A percentile compares a stretch with the other conserved stretches of the same genome.
Evolutionary conservation across 1,140 invertebrate genomes (phyloP).

Genomic region (Galleria mellonella): DNA sequence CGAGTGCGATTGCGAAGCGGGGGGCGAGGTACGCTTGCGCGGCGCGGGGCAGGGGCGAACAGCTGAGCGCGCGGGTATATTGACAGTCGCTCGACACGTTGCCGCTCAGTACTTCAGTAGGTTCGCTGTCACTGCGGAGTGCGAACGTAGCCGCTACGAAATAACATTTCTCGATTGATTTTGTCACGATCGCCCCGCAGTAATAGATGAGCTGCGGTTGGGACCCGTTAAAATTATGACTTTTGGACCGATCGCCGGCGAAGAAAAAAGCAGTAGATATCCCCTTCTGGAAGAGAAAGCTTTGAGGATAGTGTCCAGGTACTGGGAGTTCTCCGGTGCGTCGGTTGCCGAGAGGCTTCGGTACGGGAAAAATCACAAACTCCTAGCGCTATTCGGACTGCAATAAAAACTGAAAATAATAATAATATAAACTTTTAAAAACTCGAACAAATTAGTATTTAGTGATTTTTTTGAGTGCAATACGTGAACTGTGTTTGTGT

Average conservation of each 20-base stretch:
- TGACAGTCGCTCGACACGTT: conserved; percentile 66
- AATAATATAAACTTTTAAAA: conserved; percentile 20
- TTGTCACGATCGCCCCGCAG: conserved; percentile 52
- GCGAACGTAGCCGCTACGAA: conserved; percentile 42
- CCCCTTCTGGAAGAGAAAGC: conserved; percentile 50
- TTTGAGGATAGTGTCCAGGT: conserved; percentile 63
- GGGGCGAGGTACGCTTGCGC: conserved; percentile 30
- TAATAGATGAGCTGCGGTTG: conserved; percentile 47
- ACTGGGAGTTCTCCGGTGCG: conserved; percentile 57
- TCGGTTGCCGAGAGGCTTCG: conserved; percentile 51
- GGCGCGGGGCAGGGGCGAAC: conserved; percentile 46
- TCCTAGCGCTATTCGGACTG: conserved; percentile 42
- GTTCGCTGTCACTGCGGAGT: conserved; percentile 52
- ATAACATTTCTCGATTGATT: conserved; percentile 23
- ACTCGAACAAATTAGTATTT: conserved; percentile 36
- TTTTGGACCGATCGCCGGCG: conserved; percentile 62
- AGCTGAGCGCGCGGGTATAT: conserved; percentile 71
- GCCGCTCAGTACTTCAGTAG: conserved; percentile 53
- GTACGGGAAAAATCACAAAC: conserved; percentile 33
- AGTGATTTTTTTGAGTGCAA: conserved; percentile 55
- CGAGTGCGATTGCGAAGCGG: conserved; percentile 25
- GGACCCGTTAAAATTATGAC: conserved; percentile 68
- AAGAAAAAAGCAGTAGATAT: conserved; percentile 54
- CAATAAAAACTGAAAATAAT: conserved; percentile 23
- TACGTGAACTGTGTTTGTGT: conserved; percentile 60